phyloP scores from a whole-genome alignment of 2,888 invertebrate genomes.

The Cremastobaeus sp. region DNA sequence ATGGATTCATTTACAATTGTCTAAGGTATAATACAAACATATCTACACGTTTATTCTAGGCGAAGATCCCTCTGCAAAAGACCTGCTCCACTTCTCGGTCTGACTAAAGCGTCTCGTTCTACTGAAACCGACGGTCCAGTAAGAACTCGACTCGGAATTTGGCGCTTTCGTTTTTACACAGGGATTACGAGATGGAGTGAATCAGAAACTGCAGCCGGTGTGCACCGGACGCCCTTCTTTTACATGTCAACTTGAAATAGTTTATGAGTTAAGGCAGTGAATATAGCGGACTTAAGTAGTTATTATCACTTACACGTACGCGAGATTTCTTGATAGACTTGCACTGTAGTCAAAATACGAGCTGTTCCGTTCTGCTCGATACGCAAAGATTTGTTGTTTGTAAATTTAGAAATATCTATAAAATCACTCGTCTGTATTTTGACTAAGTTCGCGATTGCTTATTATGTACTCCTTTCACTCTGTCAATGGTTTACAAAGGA shows the following conservation, averaged over 20 bases:
- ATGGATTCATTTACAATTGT: constrained; percentile 50
- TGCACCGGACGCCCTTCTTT: constrained; percentile 13
- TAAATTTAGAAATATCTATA: constrained; percentile 16
- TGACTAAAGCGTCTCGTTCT: background rate
- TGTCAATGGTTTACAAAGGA: constrained; percentile 1
- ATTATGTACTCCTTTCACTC: background rate
- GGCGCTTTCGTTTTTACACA: too few species aligned
- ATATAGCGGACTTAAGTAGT: constrained; percentile 49
- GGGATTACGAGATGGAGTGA: too few species aligned
- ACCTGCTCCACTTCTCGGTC: background rate
- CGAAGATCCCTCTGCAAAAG: background rate
- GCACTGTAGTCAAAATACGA: background rate
- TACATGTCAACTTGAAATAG: constrained; percentile 34
- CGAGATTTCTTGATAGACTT: constrained; percentile 16
- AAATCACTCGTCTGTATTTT: constrained; percentile 17
- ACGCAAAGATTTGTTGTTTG: too few species aligned
- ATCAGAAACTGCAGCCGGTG: constrained; percentile 12
- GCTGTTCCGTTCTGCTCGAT: background rate
- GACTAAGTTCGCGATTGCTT: constrained; percentile 26
- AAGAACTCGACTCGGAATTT: too few species aligned
- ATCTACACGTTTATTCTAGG: constrained; percentile 46
- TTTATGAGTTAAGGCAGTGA: constrained; percentile 59
- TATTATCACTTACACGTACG: constrained; percentile 39
- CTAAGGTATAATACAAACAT: constrained; percentile 51
- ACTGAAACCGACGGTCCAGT: background rate